These are phyloP conservation scores for Pandemis heparana DNA, from an alignment of 2,888 invertebrate species.

Conservation along the genomic window DNA sequence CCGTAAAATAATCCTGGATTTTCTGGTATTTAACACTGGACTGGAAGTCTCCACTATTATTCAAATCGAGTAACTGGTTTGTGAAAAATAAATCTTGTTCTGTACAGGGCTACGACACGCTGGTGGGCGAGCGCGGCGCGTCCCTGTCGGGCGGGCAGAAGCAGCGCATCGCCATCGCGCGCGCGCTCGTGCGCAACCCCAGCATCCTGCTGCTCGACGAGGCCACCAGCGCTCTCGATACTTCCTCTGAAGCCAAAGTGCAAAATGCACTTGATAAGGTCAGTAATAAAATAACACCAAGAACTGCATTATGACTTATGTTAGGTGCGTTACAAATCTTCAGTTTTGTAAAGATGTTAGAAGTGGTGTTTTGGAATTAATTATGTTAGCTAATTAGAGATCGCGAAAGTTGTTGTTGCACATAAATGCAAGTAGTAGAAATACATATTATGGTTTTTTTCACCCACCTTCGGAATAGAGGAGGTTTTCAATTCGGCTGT, in stretches of 20 bases:
- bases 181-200: conserved; percentile 93
- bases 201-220: conserved; percentile 93
- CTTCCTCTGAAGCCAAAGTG: conserved; percentile 93
- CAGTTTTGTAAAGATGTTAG: no score
- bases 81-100: no score
- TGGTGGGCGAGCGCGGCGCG: conserved; percentile 94
- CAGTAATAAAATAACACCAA: not conserved
- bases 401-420: no score
- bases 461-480: not conserved
- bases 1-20: no score
- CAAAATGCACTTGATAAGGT: conserved; percentile 93
- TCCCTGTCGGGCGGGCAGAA: conserved; percentile 95
- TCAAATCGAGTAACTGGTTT: no score
- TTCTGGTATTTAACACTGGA: no score
- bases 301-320: not conserved
- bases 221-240: conserved; percentile 95
- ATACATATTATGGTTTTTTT: no score
- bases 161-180: conserved; percentile 95
- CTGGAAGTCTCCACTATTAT: no score
- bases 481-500: not conserved
- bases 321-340: not conserved
- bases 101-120: conserved; percentile 92
- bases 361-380: no score
- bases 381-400: no score
- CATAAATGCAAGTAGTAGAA: no score